Conservation (phyloP, 1,140 invertebrate genomes). For the Cheumatopsyche charites region DNA sequence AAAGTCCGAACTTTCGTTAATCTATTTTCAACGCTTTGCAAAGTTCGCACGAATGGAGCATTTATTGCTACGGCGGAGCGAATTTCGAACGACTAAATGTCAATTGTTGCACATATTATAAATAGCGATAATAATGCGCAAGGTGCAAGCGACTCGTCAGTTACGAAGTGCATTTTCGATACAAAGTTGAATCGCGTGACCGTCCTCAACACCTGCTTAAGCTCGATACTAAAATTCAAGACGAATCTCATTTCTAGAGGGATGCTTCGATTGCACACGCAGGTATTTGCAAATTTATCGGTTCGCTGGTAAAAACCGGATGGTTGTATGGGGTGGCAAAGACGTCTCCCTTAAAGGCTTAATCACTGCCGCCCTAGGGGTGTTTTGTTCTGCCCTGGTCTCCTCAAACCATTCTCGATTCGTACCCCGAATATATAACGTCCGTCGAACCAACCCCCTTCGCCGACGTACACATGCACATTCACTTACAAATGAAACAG, state of each 20-base stretch:
- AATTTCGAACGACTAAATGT: conserved; percentile 10
- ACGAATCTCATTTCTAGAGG: no score
- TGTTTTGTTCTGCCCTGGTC: neutral
- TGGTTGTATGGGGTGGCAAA: conserved; percentile 34
- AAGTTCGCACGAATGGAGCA: no score
- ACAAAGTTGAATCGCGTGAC: conserved; percentile 38
- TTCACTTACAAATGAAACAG: conserved; percentile 39
- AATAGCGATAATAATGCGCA: conserved; percentile 20
- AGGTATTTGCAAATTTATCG: conserved; percentile 16
- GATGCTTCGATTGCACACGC: no score
- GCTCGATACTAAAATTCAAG: neutral
- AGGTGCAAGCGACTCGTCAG: conserved; percentile 29
- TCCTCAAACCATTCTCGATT: neutral
- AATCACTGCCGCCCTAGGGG: conserved; percentile 35
- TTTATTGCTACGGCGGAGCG: no score
- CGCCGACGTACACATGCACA: conserved; percentile 31
- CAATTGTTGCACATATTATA: conserved; percentile 8
- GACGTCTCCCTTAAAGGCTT: conserved; percentile 44
- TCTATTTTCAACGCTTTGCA: no score
- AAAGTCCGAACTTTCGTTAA: no score
- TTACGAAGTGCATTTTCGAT: conserved; percentile 2
- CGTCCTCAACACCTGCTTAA: conserved; percentile 12
- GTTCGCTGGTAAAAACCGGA: conserved; percentile 34
- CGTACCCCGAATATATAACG: conserved; percentile 35
- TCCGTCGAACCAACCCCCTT: conserved; percentile 6